phyloP scores from a whole-genome alignment of 2,113 vertebrate species.

The Apteryx mantelli region DNA sequence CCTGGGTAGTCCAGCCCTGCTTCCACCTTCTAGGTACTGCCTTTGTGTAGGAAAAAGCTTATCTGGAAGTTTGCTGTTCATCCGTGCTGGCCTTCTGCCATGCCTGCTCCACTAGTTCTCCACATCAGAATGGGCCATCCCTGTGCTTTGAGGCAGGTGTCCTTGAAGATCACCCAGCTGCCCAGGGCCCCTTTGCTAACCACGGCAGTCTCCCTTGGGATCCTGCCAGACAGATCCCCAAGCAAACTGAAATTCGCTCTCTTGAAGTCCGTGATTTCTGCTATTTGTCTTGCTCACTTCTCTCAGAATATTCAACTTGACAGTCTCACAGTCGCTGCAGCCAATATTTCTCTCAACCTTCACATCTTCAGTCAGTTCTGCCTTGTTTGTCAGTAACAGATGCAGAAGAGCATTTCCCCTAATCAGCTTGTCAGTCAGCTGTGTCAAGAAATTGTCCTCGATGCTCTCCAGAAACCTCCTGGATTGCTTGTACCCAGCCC shows the following conservation, averaged over 20 bases:
- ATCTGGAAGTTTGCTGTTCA: neutral
- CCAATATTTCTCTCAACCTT: neutral
- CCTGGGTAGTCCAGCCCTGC: neutral
- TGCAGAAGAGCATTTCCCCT: neutral
- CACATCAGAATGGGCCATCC: neutral
- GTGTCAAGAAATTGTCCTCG: neutral
- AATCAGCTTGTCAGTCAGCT: neutral
- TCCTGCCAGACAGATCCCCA: neutral
- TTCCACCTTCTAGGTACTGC: neutral
- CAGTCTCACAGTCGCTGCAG: neutral
- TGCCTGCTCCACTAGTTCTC: neutral
- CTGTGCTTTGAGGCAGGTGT: neutral
- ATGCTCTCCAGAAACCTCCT: neutral
- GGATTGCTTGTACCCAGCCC: neutral
- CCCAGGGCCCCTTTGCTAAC: neutral
- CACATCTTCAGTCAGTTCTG: neutral
- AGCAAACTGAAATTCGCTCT: neutral
- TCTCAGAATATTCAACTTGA: neutral
- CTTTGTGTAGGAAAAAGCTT: neutral
- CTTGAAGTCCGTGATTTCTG: neutral
- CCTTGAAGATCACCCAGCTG: neutral
- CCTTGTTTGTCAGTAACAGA: neutral
- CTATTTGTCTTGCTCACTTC: neutral
- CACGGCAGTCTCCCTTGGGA: neutral
- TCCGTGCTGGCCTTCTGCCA: neutral